Base-by-base conservation (phyloP, 2,113 vertebrate species). In the Ammodytes marinus region DNA sequence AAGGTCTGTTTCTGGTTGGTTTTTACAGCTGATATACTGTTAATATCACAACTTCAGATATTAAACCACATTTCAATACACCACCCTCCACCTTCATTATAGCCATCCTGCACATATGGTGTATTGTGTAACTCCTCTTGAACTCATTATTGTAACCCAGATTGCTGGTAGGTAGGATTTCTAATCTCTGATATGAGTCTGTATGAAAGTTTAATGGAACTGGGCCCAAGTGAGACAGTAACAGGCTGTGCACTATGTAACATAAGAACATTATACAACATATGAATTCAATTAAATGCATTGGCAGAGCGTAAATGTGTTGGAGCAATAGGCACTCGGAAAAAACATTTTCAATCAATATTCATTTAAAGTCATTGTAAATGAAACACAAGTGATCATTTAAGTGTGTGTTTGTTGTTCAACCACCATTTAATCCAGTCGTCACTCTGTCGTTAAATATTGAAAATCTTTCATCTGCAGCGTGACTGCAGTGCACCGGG, bases 131-230 rank as follows among this genome's bases (percentile, higher is more conserved):
- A 91, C 69, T 71, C 63, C 76, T 27, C 27, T 27, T 74, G 0
- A 84, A 85, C 85, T 90, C 87, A 89, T 91, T 88, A 92, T 73
- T 82, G 82, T 88, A 88, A 86, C 85, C 90, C 84, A 92, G 66
- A 87, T 91, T 78, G 69, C 74, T 43, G 61, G 67, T 64, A 74
- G 77, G 74, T 74, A 73, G 80, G 75, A 71, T 86, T 87, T 83
- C 67, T 90, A 89, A 91, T 92, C 85, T 87, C 79, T 70, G 14
- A 81, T 79, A 77, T 83, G 60, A 75, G 75, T 66, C 80, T 45
- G 45, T 71, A 68, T 83, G 42, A 84, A 91, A 71, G 79, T 89
- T 83, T 82, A 83, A 83, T 82, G 75, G 66, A 80, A 81, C 45
- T 14, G 27, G 52, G 9, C 61, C 64, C 67, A 63, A 54, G 58